phyloP scores from a whole-genome alignment of 2,797 vertebrate genomes.

The Enteromius mattozi region DNA sequence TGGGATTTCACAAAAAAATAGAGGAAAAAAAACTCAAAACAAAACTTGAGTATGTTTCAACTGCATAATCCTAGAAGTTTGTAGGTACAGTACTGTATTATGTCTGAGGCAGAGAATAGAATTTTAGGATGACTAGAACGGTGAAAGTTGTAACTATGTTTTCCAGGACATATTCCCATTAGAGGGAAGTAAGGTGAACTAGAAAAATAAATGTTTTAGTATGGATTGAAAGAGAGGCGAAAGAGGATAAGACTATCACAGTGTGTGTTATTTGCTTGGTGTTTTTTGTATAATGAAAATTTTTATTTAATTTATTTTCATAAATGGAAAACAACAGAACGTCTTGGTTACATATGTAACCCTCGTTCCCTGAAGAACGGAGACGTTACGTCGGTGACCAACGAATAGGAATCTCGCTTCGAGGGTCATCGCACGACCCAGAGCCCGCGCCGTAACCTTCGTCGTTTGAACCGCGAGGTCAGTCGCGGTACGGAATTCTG shows the following conservation, averaged over 20 bases:
- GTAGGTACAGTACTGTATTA: neutral
- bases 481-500: too few species aligned
- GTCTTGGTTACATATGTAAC: neutral
- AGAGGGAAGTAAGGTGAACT: neutral
- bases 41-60: neutral
- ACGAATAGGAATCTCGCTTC: too few species aligned
- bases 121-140: neutral
- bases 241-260: neutral
- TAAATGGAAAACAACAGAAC: neutral
- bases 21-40: neutral
- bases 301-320: neutral
- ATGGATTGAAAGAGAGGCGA: neutral
- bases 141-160: neutral
- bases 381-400: too few species aligned
- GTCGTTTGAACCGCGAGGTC: too few species aligned
- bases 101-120: neutral
- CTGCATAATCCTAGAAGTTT: neutral
- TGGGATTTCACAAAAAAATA: neutral
- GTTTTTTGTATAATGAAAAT: neutral
- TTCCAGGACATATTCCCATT: neutral
- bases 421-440: too few species aligned
- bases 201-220: neutral
- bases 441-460: too few species aligned
- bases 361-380: too few species aligned
- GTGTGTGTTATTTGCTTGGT: neutral